Evolutionary conservation across 1,140 invertebrate species (phyloP).

Genomic region (Phortica variegata): DNA sequence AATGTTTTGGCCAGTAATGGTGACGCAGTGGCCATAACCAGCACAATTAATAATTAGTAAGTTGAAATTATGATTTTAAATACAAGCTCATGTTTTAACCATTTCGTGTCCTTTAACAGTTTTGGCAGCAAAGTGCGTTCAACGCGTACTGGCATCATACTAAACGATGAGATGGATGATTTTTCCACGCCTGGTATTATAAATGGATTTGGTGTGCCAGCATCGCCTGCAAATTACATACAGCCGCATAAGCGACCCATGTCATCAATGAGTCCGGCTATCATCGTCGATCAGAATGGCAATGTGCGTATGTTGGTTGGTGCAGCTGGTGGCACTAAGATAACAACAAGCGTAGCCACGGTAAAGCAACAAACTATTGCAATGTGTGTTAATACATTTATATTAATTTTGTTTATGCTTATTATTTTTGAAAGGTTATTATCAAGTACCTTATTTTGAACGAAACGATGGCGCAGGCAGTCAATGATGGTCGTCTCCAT

Average conservation of each 20-base stretch:
- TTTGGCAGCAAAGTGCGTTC: slow-evolving; percentile 78
- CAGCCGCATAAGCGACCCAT: slow-evolving; percentile 82
- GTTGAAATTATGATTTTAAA: slow-evolving; percentile 39
- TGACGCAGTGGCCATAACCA: slow-evolving; percentile 90
- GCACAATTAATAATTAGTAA: slow-evolving; percentile 90
- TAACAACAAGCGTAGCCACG: slow-evolving; percentile 74
- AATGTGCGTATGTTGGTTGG: slow-evolving; percentile 82
- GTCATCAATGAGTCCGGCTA: slow-evolving; percentile 89
- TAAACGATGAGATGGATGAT: slow-evolving; percentile 96
- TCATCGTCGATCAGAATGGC: slow-evolving; percentile 76
- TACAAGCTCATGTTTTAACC: no score
- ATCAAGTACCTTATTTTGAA: slow-evolving; percentile 74
- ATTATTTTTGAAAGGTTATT: slow-evolving; percentile 59
- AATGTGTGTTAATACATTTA: not conserved
- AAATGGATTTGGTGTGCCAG: slow-evolving; percentile 79
- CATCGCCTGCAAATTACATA: slow-evolving; percentile 82
- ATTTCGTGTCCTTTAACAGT: slow-evolving; percentile 59
- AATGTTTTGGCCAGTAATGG: slow-evolving; percentile 84
- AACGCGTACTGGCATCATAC: slow-evolving; percentile 81
- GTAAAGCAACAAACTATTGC: slow-evolving; percentile 9
- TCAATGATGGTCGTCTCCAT: slow-evolving; percentile 83
- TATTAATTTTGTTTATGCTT: not conserved
- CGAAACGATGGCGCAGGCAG: slow-evolving; percentile 72
- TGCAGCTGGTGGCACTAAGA: slow-evolving; percentile 89
- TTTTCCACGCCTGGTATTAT: slow-evolving; percentile 80